These are phyloP conservation scores for Arion vulgaris DNA, from an alignment of 1,140 invertebrate species.

Conservation along the genomic window DNA sequence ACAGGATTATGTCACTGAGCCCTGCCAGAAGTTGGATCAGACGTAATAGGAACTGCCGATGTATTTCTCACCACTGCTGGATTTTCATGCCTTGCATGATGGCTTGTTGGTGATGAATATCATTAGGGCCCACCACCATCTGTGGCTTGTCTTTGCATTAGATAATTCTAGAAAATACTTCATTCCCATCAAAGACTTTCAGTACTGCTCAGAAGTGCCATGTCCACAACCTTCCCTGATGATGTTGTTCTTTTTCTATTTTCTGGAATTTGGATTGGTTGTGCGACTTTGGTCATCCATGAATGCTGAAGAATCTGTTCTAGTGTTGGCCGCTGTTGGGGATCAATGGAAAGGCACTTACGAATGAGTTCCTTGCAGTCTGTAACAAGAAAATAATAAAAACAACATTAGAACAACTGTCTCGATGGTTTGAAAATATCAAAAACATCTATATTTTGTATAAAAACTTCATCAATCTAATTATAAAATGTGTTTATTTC, in stretches of 20 bases:
- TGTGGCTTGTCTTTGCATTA: conserved; percentile 16
- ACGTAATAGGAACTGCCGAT: too few species aligned
- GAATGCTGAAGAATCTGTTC: conserved; percentile 78
- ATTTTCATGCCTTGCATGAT: background rate
- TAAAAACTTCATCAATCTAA: too few species aligned
- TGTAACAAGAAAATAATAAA: conserved; percentile 59
- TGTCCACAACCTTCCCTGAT: conserved; percentile 52
- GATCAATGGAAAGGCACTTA: conserved; percentile 76
- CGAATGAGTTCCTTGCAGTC: conserved; percentile 78
- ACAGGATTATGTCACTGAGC: background rate
- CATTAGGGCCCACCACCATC: conserved; percentile 10
- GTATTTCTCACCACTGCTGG: too few species aligned
- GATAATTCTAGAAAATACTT: conserved; percentile 22
- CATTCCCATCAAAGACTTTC: conserved; percentile 59
- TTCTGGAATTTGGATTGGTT: conserved; percentile 34
- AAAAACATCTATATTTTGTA: too few species aligned
- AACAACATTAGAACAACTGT: background rate
- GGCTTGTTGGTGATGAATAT: background rate
- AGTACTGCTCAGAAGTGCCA: conserved; percentile 58
- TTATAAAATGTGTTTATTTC: too few species aligned
- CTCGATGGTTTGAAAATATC: too few species aligned
- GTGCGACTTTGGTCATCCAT: conserved; percentile 71
- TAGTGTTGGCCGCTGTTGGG: conserved; percentile 75
- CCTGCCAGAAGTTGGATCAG: too few species aligned
- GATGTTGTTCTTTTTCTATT: conserved; percentile 46